Conservation (phyloP, 2,113 vertebrate species). For the Nycticryphes semicollaris region DNA sequence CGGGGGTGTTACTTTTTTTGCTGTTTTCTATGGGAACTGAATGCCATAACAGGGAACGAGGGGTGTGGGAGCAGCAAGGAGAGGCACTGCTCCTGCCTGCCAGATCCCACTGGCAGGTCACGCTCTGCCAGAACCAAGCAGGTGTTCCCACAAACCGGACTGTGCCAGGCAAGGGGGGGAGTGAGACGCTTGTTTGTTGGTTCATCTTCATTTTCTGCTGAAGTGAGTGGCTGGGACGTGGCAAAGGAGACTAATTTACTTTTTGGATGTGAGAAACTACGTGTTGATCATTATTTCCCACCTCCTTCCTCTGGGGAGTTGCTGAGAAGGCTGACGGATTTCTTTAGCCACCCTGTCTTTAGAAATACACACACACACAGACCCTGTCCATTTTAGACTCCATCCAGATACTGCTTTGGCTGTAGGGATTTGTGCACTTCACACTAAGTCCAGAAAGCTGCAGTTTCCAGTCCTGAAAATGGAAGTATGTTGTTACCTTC, state of each 20-base stretch:
- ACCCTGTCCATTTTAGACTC: conserved; percentile 36
- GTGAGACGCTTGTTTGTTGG: conserved; percentile 49
- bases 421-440: conserved; percentile 38
- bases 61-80: conserved; percentile 22
- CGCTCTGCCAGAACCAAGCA: background rate
- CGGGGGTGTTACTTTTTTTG: conserved; percentile 46
- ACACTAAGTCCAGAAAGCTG: conserved; percentile 47
- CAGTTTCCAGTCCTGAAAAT: conserved; percentile 49
- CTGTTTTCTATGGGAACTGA: conserved; percentile 74
- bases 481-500: conserved; percentile 68
- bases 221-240: conserved; percentile 42
- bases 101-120: background rate
- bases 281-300: conserved; percentile 10
- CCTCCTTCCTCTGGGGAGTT: conserved; percentile 53
- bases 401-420: background rate
- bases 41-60: conserved; percentile 70
- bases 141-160: background rate
- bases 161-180: background rate
- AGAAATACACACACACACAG: conserved; percentile 7
- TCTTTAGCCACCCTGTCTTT: conserved; percentile 47
- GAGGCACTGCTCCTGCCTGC: background rate
- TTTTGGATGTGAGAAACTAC: conserved; percentile 38
- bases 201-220: conserved; percentile 62
- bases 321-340: conserved; percentile 56
- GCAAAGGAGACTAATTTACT: conserved; percentile 34